phyloP scores from a whole-genome alignment of 2,888 invertebrate genomes.

The Phyto melanocephala region DNA sequence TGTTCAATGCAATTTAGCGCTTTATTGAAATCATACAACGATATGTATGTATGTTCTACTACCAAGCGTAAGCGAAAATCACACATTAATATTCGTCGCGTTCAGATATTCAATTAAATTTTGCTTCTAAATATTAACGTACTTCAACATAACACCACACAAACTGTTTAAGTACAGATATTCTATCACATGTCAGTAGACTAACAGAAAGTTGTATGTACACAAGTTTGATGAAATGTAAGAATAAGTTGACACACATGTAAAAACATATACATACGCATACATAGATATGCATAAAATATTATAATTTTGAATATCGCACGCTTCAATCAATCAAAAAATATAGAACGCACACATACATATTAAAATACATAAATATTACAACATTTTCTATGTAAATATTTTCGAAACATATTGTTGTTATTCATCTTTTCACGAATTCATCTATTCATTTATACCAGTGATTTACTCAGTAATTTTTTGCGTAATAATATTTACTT shows the following conservation, averaged over 20 bases:
- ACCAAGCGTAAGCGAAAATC: not conserved
- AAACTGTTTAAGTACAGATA: not conserved
- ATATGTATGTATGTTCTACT: not conserved
- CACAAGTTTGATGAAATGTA: no score
- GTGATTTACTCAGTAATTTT: not conserved
- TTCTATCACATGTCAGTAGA: not conserved
- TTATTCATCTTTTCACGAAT: no score
- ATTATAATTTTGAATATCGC: constrained; percentile 51
- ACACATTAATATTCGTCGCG: not conserved
- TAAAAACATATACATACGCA: no score
- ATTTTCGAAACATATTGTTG: not conserved
- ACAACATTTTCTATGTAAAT: constrained; percentile 24
- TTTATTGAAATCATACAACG: not conserved
- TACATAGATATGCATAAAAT: constrained; percentile 18
- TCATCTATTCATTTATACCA: not conserved
- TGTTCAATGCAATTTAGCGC: no score
- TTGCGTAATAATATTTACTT: no score
- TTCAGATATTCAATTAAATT: constrained; percentile 40
- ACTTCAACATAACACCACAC: not conserved
- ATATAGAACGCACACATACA: not conserved
- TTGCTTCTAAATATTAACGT: not conserved
- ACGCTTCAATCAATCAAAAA: constrained; percentile 60
- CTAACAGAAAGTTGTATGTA: not conserved
- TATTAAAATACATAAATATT: not conserved
- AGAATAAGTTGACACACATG: no score